Evolutionary conservation across 2,113 vertebrate genomes (phyloP).

Genomic region (Synchiropus splendidus): DNA sequence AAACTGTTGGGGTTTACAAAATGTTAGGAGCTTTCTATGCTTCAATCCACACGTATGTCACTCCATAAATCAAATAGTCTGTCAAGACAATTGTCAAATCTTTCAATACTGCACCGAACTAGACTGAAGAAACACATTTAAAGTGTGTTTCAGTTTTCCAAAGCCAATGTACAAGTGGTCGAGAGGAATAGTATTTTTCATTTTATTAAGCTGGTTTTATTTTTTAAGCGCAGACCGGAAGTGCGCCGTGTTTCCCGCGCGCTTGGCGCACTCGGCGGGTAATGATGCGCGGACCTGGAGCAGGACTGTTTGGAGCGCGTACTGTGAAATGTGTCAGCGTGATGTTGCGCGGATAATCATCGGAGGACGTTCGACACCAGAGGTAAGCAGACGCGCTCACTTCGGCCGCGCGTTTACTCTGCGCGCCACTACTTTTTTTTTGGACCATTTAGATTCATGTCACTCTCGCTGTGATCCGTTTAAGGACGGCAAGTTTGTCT

Average conservation of each 20-base stretch:
- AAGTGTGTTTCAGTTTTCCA: too few species aligned
- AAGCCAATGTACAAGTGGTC: too few species aligned
- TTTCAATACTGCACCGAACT: too few species aligned
- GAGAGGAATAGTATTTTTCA: too few species aligned
- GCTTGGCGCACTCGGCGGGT: slow-evolving; percentile 31
- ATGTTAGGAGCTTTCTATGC: too few species aligned
- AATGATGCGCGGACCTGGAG: slow-evolving; percentile 78
- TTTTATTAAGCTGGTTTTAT: too few species aligned
- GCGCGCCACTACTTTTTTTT: slow-evolving; percentile 11
- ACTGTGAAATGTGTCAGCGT: slow-evolving; percentile 77
- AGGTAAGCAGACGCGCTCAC: slow-evolving; percentile 43
- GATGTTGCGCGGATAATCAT: slow-evolving; percentile 67
- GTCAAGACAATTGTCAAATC: too few species aligned
- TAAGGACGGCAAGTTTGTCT: too few species aligned
- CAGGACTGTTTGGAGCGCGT: slow-evolving; percentile 79
- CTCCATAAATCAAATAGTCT: too few species aligned
- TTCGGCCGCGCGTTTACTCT: background rate
- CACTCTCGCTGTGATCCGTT: background rate
- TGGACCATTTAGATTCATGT: background rate
- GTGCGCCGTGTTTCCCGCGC: background rate
- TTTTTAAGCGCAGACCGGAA: slow-evolving; percentile 7
- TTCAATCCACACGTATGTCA: too few species aligned
- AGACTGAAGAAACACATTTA: too few species aligned
- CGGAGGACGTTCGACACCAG: slow-evolving; percentile 45
- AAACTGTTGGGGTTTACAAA: too few species aligned